These are phyloP conservation scores for Mythimna impura DNA, from an alignment of 2,888 invertebrate genomes.

Conservation along the genomic window DNA sequence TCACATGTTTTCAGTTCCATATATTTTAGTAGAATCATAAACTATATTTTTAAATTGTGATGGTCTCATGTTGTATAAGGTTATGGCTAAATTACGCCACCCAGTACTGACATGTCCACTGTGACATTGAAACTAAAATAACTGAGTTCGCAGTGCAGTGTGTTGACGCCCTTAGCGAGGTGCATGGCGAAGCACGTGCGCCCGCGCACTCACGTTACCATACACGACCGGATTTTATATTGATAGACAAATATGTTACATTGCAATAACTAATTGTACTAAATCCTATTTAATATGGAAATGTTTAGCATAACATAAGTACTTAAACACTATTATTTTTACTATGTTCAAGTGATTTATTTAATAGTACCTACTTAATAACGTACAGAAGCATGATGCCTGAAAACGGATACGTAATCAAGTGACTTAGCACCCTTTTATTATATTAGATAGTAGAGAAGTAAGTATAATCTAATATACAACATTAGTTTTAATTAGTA, in stretches of 20 bases:
- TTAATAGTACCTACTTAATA: not conserved
- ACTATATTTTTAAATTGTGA: slow-evolving; percentile 29
- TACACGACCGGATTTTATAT: slow-evolving; percentile 69
- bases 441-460: not conserved
- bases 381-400: not conserved
- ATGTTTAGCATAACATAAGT: slow-evolving; percentile 19
- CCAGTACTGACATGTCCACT: slow-evolving; percentile 36
- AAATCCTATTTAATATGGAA: slow-evolving; percentile 43
- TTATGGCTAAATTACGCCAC: slow-evolving; percentile 57
- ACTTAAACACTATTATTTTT: slow-evolving; percentile 13
- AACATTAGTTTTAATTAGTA: too few species aligned
- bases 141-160: slow-evolving; percentile 60
- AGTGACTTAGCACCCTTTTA: not conserved
- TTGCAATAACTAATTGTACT: slow-evolving; percentile 58
- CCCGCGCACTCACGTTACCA: slow-evolving; percentile 68
- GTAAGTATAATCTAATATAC: not conserved
- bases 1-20: slow-evolving; percentile 28
- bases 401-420: slow-evolving; percentile 3
- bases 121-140: slow-evolving; percentile 66
- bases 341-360: slow-evolving; percentile 1
- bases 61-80: slow-evolving; percentile 57
- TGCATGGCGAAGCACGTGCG: slow-evolving; percentile 74
- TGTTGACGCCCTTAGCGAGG: slow-evolving; percentile 66
- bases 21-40: slow-evolving; percentile 26
- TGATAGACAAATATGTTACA: slow-evolving; percentile 63